Evolutionary conservation across 2,888 invertebrate species (phyloP).

Genomic region (Acheta domesticus): DNA sequence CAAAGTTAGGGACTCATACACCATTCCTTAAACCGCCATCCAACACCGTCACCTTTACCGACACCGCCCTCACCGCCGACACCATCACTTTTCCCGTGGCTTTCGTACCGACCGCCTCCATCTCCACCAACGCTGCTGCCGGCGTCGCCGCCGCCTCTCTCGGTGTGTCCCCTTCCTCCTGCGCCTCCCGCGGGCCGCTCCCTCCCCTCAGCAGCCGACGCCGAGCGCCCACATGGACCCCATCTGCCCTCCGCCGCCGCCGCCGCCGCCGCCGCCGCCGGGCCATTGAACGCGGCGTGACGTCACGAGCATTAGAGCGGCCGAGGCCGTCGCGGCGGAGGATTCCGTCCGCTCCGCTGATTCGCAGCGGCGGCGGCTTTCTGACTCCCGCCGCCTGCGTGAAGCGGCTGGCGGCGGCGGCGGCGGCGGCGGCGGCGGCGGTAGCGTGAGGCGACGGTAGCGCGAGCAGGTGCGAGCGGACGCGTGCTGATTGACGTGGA

Average conservation of each 20-base stretch:
- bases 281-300: neutral
- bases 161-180: neutral
- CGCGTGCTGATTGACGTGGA: neutral
- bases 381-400: neutral
- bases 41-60: neutral
- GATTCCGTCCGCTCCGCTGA: constrained; percentile 6
- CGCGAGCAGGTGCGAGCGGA: constrained; percentile 1
- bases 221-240: neutral
- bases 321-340: neutral
- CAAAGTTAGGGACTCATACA: too few species aligned
- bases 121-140: neutral
- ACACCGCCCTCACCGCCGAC: neutral
- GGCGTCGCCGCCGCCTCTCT: neutral
- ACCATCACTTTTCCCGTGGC: neutral
- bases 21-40: too few species aligned
- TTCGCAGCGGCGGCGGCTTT: neutral
- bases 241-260: neutral
- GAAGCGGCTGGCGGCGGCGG: neutral
- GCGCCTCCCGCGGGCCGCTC: neutral
- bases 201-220: neutral
- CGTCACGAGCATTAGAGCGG: neutral
- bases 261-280: neutral
- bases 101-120: neutral
- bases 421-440: neutral
- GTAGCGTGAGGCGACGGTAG: neutral